Percentiles rank a stretch among this genome's conserved stretches.
These are phyloP conservation scores for Phenganax marumi DNA, from an alignment of 92 coral and sea anemone genomes.

Conservation along the genomic window DNA sequence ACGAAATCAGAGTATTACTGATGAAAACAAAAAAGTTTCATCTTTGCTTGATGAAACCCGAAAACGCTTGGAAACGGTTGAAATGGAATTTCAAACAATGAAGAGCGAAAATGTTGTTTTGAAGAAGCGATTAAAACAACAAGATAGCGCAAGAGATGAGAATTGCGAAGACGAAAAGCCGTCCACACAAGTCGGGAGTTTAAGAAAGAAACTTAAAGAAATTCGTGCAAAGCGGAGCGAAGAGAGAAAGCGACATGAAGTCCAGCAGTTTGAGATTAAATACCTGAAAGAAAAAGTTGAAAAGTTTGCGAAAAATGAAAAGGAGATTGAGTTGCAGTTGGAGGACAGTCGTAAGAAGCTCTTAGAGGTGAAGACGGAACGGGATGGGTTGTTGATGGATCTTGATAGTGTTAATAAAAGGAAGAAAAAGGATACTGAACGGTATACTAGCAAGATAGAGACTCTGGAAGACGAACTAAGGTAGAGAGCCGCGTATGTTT, in stretches of 20 bases:
- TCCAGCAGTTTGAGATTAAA: conserved; percentile 28
- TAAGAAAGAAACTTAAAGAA: conserved; percentile 34
- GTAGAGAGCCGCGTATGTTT: neutral
- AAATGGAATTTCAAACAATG: conserved; percentile 10
- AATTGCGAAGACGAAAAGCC: conserved; percentile 1
- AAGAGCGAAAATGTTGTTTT: conserved; percentile 27
- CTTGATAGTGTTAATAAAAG: conserved; percentile 28
- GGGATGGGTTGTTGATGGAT: conserved; percentile 30
- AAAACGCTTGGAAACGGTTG: conserved; percentile 14
- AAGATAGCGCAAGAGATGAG: conserved; percentile 2
- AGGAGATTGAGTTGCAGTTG: neutral
- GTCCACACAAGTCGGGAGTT: neutral
- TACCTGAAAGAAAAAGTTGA: conserved; percentile 41
- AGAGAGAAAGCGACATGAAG: conserved; percentile 29
- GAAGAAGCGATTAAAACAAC: conserved; percentile 19
- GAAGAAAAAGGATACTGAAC: conserved; percentile 37
- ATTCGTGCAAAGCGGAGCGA: conserved; percentile 26
- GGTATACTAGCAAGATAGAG: conserved; percentile 27
- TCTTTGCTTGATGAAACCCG: conserved; percentile 11
- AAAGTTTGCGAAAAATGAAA: conserved; percentile 23
- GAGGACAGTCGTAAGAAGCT: conserved; percentile 25
- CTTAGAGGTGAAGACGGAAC: conserved; percentile 24
- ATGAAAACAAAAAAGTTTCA: neutral
- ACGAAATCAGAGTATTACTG: neutral
- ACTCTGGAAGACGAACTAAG: conserved; percentile 29